A percentile compares a stretch with the other conserved stretches of the same genome.
These are phyloP conservation scores for Drosophila macrothrix DNA, from an alignment of 2,888 invertebrate species.

Conservation along the genomic window DNA sequence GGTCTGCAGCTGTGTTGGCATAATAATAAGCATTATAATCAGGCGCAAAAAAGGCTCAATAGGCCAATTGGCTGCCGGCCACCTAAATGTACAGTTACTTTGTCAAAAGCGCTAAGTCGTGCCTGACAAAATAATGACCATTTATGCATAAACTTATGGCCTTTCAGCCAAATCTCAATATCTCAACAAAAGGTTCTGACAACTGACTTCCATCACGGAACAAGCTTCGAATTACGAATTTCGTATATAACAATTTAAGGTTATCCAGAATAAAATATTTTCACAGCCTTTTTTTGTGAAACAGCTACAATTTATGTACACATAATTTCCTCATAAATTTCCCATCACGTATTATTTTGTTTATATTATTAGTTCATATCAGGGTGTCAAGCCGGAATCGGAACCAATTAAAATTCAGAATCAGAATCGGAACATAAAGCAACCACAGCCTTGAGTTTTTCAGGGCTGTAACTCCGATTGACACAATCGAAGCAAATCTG, in stretches of 20 bases:
- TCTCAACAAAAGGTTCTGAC: conserved; percentile 9
- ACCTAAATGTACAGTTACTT: conserved; percentile 66
- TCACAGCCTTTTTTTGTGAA: background rate
- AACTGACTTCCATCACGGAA: conserved; percentile 4
- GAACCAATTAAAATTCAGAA: background rate
- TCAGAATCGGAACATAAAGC: background rate
- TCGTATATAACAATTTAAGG: background rate
- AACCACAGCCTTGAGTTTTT: background rate
- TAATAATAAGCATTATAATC: conserved; percentile 78
- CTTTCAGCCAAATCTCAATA: conserved; percentile 45
- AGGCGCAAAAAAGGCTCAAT: conserved; percentile 73
- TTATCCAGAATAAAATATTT: background rate
- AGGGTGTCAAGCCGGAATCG: background rate
- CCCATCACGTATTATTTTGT: background rate
- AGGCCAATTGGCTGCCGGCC: conserved; percentile 72
- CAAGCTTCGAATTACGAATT: background rate
- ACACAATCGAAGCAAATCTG: background rate
- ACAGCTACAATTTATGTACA: background rate
- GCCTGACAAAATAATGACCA: conserved; percentile 70
- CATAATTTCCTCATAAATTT: background rate
- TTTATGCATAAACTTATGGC: conserved; percentile 61
- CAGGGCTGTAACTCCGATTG: background rate
- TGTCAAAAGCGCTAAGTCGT: conserved; percentile 74
- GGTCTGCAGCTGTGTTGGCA: conserved; percentile 71
- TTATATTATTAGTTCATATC: background rate